Conservation (phyloP, 2,888 invertebrate species). For the Oeneis ivallda region DNA sequence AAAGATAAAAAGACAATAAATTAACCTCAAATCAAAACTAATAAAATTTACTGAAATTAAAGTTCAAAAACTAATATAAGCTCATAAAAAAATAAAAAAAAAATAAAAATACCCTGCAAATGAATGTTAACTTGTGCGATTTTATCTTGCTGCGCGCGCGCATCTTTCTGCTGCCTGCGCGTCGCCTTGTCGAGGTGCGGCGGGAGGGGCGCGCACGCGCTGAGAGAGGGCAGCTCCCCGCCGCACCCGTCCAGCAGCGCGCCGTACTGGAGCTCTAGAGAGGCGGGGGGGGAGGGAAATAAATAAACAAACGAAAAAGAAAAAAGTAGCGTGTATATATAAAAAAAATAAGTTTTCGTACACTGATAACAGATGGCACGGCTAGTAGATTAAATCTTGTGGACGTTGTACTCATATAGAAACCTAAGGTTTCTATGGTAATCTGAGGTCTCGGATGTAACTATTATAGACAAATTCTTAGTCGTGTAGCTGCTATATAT, state of each 20-base stretch:
- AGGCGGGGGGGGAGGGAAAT: constrained; percentile 47
- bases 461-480: no score
- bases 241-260: constrained; percentile 79
- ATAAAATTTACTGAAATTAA: no score
- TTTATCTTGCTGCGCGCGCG: constrained; percentile 87
- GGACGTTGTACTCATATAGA: not conserved
- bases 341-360: constrained; percentile 28
- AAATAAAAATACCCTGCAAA: constrained; percentile 87
- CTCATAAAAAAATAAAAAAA: constrained; percentile 46
- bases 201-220: constrained; percentile 77
- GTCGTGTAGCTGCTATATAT: no score
- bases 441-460: not conserved
- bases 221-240: constrained; percentile 76
- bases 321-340: constrained; percentile 18
- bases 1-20: no score
- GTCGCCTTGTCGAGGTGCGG: constrained; percentile 83
- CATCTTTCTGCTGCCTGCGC: constrained; percentile 80
- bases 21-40: no score
- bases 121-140: constrained; percentile 91
- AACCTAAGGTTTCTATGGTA: not conserved
- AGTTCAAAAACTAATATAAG: not conserved
- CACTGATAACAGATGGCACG: not conserved
- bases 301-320: constrained; percentile 49
- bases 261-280: constrained; percentile 82
- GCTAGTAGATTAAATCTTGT: not conserved